Evolutionary conservation across 2,113 vertebrate species (phyloP).

Genomic region (Pseudolaguvia tuberculata): DNA sequence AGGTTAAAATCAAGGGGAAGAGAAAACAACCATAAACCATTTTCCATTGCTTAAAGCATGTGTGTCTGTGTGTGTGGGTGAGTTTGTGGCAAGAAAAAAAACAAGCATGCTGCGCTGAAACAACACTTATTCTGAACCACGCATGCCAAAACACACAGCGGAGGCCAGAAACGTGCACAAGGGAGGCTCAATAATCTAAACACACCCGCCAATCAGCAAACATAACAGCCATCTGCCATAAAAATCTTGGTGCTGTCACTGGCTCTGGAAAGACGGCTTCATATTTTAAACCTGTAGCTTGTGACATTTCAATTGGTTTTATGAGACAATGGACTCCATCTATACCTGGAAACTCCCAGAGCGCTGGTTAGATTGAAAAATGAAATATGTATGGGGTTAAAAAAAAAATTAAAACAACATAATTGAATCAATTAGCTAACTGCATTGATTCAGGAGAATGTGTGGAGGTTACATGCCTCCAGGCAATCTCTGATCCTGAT

Average conservation of each 20-base stretch:
- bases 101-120: slow-evolving; percentile 31
- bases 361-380: not conserved
- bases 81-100: slow-evolving; percentile 20
- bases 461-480: too few relatives aligned
- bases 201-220: slow-evolving; percentile 48
- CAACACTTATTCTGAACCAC: slow-evolving; percentile 49
- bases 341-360: not conserved
- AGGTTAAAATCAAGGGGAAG: slow-evolving; percentile 13
- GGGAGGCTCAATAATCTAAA: slow-evolving; percentile 41
- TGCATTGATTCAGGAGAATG: too few relatives aligned
- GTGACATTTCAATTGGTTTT: slow-evolving; percentile 5
- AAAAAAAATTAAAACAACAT: not conserved
- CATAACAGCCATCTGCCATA: slow-evolving; percentile 57
- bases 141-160: slow-evolving; percentile 63
- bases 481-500: too few relatives aligned
- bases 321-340: not conserved
- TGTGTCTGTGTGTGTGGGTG: slow-evolving; percentile 15
- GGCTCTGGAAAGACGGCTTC: slow-evolving; percentile 2
- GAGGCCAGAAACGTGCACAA: slow-evolving; percentile 33
- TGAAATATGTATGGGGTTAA: not conserved
- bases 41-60: slow-evolving; percentile 36
- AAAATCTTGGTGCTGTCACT: slow-evolving; percentile 14
- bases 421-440: not conserved
- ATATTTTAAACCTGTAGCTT: slow-evolving; percentile 8
- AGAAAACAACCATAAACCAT: slow-evolving; percentile 19